phyloP scores from a whole-genome alignment of 1,140 invertebrate species.

The Drosophila sp. region DNA sequence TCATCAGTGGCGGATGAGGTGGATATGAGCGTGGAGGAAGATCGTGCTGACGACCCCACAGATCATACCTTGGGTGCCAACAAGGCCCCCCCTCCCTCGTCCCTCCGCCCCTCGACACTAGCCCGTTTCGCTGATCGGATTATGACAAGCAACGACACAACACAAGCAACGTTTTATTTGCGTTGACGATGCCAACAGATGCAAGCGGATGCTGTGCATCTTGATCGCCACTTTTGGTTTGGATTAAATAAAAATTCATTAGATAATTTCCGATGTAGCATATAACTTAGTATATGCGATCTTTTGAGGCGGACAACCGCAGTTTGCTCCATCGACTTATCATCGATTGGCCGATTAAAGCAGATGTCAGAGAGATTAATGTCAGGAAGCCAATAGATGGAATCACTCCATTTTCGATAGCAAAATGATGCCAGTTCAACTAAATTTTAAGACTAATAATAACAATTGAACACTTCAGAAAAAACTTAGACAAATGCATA shows the following conservation, averaged over 20 bases:
- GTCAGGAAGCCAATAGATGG: constrained; percentile 50
- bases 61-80: constrained; percentile 43
- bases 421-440: no score
- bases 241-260: constrained; percentile 80
- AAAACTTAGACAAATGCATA: no score
- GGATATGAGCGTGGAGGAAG: constrained; percentile 10
- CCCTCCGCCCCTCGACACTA: background rate
- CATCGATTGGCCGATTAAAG: constrained; percentile 66
- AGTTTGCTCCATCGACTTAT: constrained; percentile 26
- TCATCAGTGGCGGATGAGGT: constrained; percentile 4
- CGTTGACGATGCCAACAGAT: constrained; percentile 73
- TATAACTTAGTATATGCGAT: constrained; percentile 17
- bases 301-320: constrained; percentile 67
- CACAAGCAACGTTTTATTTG: constrained; percentile 33
- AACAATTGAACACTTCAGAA: no score
- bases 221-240: constrained; percentile 73
- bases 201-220: constrained; percentile 50
- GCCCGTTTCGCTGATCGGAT: constrained; percentile 64
- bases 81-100: background rate
- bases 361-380: constrained; percentile 42
- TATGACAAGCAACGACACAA: constrained; percentile 76
- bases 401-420: background rate
- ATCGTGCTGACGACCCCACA: constrained; percentile 61
- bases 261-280: constrained; percentile 66
- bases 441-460: no score